phyloP scores from a whole-genome alignment of 2,113 vertebrate genomes.

The Nerophis ophidion region DNA sequence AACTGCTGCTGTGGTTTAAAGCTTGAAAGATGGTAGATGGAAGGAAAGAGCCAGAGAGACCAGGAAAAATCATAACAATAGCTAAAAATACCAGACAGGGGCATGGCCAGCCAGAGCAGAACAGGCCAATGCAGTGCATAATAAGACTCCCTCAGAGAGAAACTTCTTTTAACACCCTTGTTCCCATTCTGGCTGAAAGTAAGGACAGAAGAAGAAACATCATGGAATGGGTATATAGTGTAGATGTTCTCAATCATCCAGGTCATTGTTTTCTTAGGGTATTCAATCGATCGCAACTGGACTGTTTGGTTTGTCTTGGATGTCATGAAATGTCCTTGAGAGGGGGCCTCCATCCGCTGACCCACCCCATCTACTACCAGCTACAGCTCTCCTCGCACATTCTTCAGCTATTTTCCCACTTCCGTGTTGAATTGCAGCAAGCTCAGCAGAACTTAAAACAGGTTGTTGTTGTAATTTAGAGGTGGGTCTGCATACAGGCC shows the following conservation, averaged over 20 bases:
- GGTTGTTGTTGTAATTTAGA: not conserved
- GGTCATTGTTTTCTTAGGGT: too few species aligned
- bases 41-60: constrained; percentile 45
- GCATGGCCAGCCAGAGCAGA: constrained; percentile 26
- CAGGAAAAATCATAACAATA: constrained; percentile 48
- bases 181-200: constrained; percentile 10
- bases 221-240: constrained; percentile 3
- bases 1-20: constrained; percentile 24
- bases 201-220: constrained; percentile 6
- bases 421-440: constrained; percentile 6
- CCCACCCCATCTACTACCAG: constrained; percentile 14
- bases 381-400: constrained; percentile 23
- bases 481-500: not conserved
- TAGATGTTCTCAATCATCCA: too few species aligned
- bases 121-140: constrained; percentile 21
- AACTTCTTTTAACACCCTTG: constrained; percentile 8
- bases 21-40: constrained; percentile 23
- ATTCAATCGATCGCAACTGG: too few species aligned
- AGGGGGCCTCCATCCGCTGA: constrained; percentile 13
- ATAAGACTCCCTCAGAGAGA: constrained; percentile 20
- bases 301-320: too few species aligned
- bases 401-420: constrained; percentile 16
- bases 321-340: constrained; percentile 19
- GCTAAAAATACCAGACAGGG: constrained; percentile 58
- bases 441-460: not conserved